phyloP scores from a whole-genome alignment of 2,797 vertebrate genomes.

The Scolopax rusticola region DNA sequence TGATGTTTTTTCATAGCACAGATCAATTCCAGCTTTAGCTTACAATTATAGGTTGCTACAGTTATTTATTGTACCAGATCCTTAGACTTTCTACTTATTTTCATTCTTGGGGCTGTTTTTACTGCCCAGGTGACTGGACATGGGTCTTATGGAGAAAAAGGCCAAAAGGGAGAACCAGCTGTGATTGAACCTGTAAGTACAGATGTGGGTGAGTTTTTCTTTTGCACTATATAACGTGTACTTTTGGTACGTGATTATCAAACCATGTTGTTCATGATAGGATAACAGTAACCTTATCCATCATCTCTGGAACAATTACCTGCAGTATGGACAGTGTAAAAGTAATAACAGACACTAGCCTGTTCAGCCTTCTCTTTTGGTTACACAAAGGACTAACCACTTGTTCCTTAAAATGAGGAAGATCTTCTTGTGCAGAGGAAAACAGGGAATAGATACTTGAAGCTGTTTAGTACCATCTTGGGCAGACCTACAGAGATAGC shows the following conservation, averaged over 20 bases:
- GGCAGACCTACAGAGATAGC: not conserved
- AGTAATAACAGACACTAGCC: not conserved
- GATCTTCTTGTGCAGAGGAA: not conserved
- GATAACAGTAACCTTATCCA: not conserved
- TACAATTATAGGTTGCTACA: not conserved
- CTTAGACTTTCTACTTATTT: not conserved
- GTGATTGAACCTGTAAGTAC: constrained; percentile 96
- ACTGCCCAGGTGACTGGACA: constrained; percentile 85
- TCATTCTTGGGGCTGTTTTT: constrained; percentile 3
- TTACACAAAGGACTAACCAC: not conserved
- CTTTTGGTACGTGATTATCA: not conserved
- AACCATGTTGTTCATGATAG: not conserved
- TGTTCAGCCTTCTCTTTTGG: not conserved
- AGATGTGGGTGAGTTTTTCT: not conserved
- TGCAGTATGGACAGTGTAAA: not conserved
- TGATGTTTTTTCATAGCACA: not conserved
- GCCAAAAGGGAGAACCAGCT: constrained; percentile 96
- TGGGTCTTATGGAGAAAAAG: constrained; percentile 90
- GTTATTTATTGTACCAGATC: not conserved
- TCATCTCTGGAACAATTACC: not conserved
- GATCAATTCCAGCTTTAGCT: constrained; percentile 61
- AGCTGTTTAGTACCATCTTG: not conserved
- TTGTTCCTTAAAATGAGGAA: not conserved
- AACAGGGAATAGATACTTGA: not conserved
- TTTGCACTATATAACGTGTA: not conserved